phyloP scores from a whole-genome alignment of 2,888 invertebrate species.

The Octodonta nipae region DNA sequence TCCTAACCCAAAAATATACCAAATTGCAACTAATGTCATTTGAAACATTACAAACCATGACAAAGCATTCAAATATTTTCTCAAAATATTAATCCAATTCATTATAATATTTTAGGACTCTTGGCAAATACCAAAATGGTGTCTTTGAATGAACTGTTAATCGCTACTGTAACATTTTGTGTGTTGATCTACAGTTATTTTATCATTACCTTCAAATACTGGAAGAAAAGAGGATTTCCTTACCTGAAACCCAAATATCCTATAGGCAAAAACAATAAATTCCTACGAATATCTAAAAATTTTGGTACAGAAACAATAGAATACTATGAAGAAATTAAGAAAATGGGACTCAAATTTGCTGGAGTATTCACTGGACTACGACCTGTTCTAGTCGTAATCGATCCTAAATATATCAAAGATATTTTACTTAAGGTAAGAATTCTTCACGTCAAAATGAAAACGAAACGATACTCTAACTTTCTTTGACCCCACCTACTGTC shows the following conservation, averaged over 20 bases:
- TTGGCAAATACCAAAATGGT: no score
- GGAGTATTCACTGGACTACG: slow-evolving; percentile 10
- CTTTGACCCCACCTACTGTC: no score
- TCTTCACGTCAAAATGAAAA: neutral
- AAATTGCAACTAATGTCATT: no score
- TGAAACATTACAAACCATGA: no score
- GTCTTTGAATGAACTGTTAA: neutral
- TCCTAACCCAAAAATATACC: no score
- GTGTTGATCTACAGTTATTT: neutral
- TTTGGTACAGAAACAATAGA: slow-evolving; percentile 8
- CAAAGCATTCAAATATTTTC: no score
- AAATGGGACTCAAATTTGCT: slow-evolving; percentile 9
- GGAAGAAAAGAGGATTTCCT: slow-evolving; percentile 19
- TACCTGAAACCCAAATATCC: slow-evolving; percentile 20
- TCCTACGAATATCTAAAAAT: slow-evolving; percentile 7
- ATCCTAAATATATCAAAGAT: slow-evolving; percentile 19
- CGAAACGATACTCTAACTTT: neutral
- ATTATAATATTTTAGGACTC: no score
- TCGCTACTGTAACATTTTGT: neutral
- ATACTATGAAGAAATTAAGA: slow-evolving; percentile 13
- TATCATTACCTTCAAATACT: slow-evolving; percentile 11
- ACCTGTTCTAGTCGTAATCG: slow-evolving; percentile 17
- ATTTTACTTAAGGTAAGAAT: slow-evolving; percentile 17
- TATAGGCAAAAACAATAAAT: slow-evolving; percentile 18
- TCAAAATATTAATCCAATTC: no score